Evolutionary conservation across 1,140 invertebrate species (phyloP), one percentile per base, ranked within the genome.

Genomic region (Lordiphosa stackelbergi): DNA sequence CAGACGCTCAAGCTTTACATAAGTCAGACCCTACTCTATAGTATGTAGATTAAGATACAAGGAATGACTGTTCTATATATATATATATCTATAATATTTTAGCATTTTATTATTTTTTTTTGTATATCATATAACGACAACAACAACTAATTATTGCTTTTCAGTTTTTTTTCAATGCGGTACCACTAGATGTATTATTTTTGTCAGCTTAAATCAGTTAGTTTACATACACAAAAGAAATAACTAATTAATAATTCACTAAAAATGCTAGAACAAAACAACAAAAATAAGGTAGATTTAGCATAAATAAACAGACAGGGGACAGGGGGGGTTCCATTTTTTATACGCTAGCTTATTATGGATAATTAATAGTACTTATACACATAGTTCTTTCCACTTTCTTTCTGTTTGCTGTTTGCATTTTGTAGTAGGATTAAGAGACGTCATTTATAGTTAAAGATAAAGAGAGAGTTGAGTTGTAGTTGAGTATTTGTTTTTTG

Each of bases 61-160:
- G 78, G 77, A 84, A 77, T 84, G 73, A 71, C 73, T 85, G 70
- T 57, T 47, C 68, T 61, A 53, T 64, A 34, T 73, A 57, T 63
- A 58, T 59, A 43, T 78, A 78, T 70, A 66, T 78, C 77, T 74
- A 68, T 62, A 66, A 61, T 69, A 66, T 68, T 53, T 66, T 70
- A 31, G 43, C 63, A 41, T 58, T 34, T 46, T 47, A 36, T 42
- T 46, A 19, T 63, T 45, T 36, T 49, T 71, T 58, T 42, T 37
- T 81, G 55, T 81, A 81, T 79, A 71, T 81, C 53, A 64, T 62
- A 79, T 81, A 81, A 81, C 75, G 75, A 81, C 75, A 81, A 81
- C 75, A 79, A 79, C 75, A 81, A 81, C 68, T 81, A 81, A 81
- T 81, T 81, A 81, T 81, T 81, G 77, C 77, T 81, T 83, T 81